Percentiles rank a stretch among this genome's conserved stretches.
These are phyloP conservation scores for Lycophotia porphyrea DNA, from an alignment of 2,888 invertebrate species.

Conservation along the genomic window DNA sequence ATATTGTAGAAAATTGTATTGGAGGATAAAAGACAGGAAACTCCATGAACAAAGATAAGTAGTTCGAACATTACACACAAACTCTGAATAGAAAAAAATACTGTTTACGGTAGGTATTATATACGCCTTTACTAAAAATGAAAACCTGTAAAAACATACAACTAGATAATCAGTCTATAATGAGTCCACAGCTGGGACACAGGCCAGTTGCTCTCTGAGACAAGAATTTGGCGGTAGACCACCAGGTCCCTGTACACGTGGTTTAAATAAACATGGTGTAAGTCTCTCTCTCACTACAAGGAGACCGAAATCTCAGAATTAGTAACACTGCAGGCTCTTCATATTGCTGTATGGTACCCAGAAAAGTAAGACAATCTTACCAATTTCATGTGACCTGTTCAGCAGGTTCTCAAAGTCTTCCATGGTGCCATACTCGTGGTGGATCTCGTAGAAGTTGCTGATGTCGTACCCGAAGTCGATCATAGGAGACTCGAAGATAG, in stretches of 20 bases:
- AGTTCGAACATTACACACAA: background rate
- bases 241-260: background rate
- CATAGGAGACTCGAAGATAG: constrained; percentile 96
- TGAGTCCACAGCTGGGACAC: too few relatives aligned
- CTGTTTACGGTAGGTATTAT: background rate
- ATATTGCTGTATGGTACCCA: background rate
- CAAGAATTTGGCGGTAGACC: too few relatives aligned
- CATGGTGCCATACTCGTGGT: constrained; percentile 93
- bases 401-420: constrained; percentile 92
- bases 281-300: background rate
- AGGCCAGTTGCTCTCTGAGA: too few relatives aligned
- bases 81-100: background rate
- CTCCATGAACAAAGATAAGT: background rate
- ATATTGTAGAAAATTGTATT: too few relatives aligned
- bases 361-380: constrained; percentile 67
- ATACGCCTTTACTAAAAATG: too few relatives aligned
- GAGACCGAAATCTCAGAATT: background rate
- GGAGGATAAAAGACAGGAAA: background rate
- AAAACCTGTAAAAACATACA: background rate
- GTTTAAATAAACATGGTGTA: background rate
- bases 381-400: constrained; percentile 89
- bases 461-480: constrained; percentile 97
- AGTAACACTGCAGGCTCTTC: background rate
- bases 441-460: constrained; percentile 93
- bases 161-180: too few relatives aligned